Conservation (phyloP, 2,113 vertebrate genomes). For the Microcebus lehilahytsara region DNA sequence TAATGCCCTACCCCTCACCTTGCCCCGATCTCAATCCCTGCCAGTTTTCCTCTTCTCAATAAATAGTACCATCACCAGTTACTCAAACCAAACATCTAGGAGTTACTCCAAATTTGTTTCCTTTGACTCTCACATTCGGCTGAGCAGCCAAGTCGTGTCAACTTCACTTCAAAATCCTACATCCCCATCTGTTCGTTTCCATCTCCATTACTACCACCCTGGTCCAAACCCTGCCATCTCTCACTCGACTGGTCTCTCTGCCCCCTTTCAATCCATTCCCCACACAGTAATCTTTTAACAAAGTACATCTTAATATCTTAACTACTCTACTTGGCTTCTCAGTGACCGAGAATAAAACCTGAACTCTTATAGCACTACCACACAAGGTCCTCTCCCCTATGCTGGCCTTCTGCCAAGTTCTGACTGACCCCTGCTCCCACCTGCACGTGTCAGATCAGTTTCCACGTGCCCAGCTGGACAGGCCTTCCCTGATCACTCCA, state of each 20-base stretch:
- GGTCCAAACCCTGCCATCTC: neutral
- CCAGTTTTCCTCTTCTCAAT: neutral
- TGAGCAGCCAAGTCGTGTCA: neutral
- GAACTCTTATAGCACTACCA: neutral
- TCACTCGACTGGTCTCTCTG: neutral
- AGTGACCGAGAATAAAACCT: neutral
- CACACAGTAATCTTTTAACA: neutral
- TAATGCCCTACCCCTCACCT: neutral
- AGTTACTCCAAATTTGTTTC: neutral
- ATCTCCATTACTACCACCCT: neutral
- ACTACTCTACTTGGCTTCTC: neutral
- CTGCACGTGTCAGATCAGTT: neutral
- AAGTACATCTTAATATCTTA: neutral
- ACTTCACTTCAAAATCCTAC: neutral
- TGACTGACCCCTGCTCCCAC: neutral
- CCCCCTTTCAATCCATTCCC: neutral
- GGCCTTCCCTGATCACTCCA: neutral
- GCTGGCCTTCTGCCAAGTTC: neutral
- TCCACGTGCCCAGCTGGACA: neutral
- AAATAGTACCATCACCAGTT: neutral
- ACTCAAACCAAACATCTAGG: neutral
- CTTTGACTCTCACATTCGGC: neutral
- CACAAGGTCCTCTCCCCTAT: neutral
- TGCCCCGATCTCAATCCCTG: neutral
- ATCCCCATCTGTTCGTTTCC: neutral